Percentiles rank a stretch among this genome's conserved stretches.
phyloP scores from a whole-genome alignment of 2,888 invertebrate genomes.

The Busseola fusca region DNA sequence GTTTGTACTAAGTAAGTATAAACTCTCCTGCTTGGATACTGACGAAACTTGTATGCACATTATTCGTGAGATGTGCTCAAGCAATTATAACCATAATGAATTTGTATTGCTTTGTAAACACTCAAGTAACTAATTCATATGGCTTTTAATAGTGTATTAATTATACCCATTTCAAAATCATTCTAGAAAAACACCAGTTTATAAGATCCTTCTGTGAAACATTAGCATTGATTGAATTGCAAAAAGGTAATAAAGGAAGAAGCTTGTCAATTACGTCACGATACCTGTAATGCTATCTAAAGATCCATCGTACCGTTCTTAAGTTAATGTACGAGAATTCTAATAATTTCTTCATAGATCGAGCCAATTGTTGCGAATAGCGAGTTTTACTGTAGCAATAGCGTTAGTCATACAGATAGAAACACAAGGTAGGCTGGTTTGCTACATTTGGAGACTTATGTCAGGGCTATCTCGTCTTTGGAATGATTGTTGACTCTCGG shows the following conservation, averaged over 20 bases:
- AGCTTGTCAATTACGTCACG: slow-evolving; percentile 49
- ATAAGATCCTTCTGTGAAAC: slow-evolving; percentile 23
- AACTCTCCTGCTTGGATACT: slow-evolving; percentile 60
- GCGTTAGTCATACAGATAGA: slow-evolving; percentile 80
- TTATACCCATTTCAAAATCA: slow-evolving; percentile 29
- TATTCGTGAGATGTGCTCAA: slow-evolving; percentile 45
- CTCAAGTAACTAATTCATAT: slow-evolving; percentile 35
- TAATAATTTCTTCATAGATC: slow-evolving; percentile 59
- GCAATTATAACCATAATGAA: slow-evolving; percentile 49
- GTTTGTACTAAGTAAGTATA: slow-evolving; percentile 63
- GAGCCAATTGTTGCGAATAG: slow-evolving; percentile 68
- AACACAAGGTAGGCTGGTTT: slow-evolving; percentile 84
- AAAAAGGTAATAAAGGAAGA: slow-evolving; percentile 43
- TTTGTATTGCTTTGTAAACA: slow-evolving; percentile 47
- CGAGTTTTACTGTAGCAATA: slow-evolving; percentile 69
- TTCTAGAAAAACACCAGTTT: slow-evolving; percentile 11
- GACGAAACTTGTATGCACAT: slow-evolving; percentile 47
- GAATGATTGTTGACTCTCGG: slow-evolving; percentile 67
- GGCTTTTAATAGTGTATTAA: slow-evolving; percentile 15
- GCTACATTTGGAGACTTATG: slow-evolving; percentile 87
- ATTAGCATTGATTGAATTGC: slow-evolving; percentile 52
- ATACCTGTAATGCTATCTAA: slow-evolving; percentile 62
- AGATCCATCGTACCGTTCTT: slow-evolving; percentile 52
- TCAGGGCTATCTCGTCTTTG: slow-evolving; percentile 83
- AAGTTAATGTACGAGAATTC: slow-evolving; percentile 29